Base-by-base conservation (phyloP, 2,113 vertebrate genomes). In the Heterocephalus glaber region DNA sequence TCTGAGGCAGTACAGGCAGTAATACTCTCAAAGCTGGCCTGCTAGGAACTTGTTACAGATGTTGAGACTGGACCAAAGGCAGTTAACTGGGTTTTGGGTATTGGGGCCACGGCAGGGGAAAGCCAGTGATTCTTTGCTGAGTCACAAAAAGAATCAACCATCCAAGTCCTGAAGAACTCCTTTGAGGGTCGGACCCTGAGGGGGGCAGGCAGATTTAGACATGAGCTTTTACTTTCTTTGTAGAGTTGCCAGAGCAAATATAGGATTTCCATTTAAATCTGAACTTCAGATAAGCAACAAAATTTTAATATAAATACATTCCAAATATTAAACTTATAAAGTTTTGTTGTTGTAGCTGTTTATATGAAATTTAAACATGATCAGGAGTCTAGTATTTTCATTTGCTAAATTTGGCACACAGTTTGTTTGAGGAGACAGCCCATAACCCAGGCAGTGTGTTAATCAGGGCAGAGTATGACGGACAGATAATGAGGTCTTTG, bases 361-460 rank as follows among this genome's bases (percentile, higher is more conserved):
- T 86, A 72, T 87, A 92, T 92, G 58, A 77, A 26, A 94, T 80
- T 94, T 30, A 95, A n/a, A 90, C 80, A 96, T 80, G 35, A 70
- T 20, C 38, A 38, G 63, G 41, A 89, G 35, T 76, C 60, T 77
- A 54, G 14, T 79, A 26, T 85, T 92, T 88, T 82, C 72, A 68
- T 86, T 94, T 63, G 77, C 44, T 93, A 74, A 94, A n/a, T 86
- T 35, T 95, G 82, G 38, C 66, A 84, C 14, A 41, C 22, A n/a
- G 0, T 26, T 60, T 95, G 54, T 91, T 47, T 20, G 20, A 65
- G 41, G 65, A 90, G 52, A 76, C 1, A 77, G 80, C 7, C 66
- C 24, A 85, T 33, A 60, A 33, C 68, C 28, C 33, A 87, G 82
- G 68, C 44, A 47, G 13, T 41, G 24, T 74, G 41, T 63, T 70